Conservation (phyloP, 2,888 invertebrate genomes). For the Eupithecia vulgata region DNA sequence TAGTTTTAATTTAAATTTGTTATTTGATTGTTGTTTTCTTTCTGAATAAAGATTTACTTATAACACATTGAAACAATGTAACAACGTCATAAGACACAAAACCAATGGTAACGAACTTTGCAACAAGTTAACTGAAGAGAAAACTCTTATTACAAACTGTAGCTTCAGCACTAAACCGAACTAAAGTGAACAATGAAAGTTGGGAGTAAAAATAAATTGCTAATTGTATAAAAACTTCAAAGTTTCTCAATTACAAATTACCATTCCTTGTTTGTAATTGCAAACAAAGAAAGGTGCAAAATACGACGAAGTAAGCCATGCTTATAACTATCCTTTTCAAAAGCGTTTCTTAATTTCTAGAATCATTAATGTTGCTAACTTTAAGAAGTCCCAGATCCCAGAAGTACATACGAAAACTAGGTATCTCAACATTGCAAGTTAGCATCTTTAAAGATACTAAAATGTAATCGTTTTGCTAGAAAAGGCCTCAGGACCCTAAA, state of each 20-base stretch:
- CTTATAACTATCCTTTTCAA: not conserved
- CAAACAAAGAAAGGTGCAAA: not conserved
- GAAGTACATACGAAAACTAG: not conserved
- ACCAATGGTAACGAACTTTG: not conserved
- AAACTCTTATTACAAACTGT: not conserved
- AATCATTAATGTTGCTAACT: not conserved
- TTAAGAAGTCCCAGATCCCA: not conserved
- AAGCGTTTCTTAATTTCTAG: not conserved
- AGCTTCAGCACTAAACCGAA: not conserved
- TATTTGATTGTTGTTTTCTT: no score
- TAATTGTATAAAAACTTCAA: not conserved
- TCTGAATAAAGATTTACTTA: not conserved
- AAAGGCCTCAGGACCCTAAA: not conserved
- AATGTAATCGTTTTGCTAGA: not conserved
- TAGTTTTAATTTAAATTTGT: no score
- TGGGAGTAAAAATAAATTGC: not conserved
- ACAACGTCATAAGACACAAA: not conserved
- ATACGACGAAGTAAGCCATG: not conserved
- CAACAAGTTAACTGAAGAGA: not conserved
- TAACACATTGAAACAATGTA: not conserved
- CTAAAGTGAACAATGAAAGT: not conserved
- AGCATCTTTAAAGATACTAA: not conserved
- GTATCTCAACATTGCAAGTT: not conserved
- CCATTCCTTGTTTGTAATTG: not conserved
- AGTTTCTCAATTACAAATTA: constrained; percentile 2